These are phyloP conservation scores for Drosophila mulleri DNA, from an alignment of 2,888 invertebrate genomes.

Conservation along the genomic window DNA sequence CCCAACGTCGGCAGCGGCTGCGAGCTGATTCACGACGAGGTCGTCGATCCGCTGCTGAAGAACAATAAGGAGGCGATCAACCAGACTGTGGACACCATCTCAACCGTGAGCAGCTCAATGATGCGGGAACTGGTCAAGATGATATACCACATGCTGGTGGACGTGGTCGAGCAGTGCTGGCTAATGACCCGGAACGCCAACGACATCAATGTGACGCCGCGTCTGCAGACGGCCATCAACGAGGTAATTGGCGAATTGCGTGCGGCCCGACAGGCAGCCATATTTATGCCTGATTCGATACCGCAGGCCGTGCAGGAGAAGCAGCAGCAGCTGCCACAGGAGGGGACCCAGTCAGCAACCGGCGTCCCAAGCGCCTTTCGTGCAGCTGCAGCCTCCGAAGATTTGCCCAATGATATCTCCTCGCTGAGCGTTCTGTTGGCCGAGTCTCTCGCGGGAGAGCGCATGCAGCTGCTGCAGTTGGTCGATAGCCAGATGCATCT, in stretches of 20 bases:
- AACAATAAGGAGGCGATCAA: slow-evolving; percentile 90
- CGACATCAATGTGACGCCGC: slow-evolving; percentile 33
- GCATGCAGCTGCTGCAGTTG: slow-evolving; percentile 16
- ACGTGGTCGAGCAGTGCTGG: slow-evolving; percentile 42
- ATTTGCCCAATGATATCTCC: not conserved
- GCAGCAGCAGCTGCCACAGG: not conserved
- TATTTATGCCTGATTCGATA: not conserved
- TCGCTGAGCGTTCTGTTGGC: slow-evolving; percentile 21
- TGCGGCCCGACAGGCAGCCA: slow-evolving; percentile 21
- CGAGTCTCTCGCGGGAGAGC: slow-evolving; percentile 20
- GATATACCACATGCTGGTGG: slow-evolving; percentile 22
- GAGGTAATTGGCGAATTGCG: slow-evolving; percentile 43
- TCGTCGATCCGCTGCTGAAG: slow-evolving; percentile 96
- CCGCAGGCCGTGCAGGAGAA: not conserved
- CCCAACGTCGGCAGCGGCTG: slow-evolving; percentile 97
- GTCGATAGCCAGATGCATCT: slow-evolving; percentile 18
- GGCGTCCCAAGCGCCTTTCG: not conserved
- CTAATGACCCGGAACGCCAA: slow-evolving; percentile 22
- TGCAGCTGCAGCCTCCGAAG: not conserved
- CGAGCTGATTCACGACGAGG: slow-evolving; percentile 95
- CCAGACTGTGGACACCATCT: not conserved
- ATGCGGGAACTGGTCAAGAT: slow-evolving; percentile 36
- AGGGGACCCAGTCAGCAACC: not conserved
- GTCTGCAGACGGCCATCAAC: slow-evolving; percentile 46
- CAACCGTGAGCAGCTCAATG: slow-evolving; percentile 6